Evolutionary conservation across 2,888 invertebrate genomes (phyloP).

Genomic region (Heliconius aoede): DNA sequence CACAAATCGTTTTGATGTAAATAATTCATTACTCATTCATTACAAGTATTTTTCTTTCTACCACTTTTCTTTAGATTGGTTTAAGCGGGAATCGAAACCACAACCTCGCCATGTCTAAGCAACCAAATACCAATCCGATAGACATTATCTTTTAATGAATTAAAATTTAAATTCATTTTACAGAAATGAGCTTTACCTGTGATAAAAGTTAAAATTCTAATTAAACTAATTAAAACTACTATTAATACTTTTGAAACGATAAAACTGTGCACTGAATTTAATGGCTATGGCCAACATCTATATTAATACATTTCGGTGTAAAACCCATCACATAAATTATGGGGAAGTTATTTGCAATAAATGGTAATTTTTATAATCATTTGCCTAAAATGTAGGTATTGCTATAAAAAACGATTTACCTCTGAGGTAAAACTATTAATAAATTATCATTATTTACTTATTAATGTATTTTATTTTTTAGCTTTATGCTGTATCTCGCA

Average conservation of each 20-base stretch:
- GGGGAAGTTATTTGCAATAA: slow-evolving; percentile 13
- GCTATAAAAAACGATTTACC: not conserved
- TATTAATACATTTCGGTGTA: slow-evolving; percentile 15
- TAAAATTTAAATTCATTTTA: not conserved
- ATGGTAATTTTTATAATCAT: not conserved
- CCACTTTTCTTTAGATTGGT: not conserved
- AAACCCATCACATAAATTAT: slow-evolving; percentile 19
- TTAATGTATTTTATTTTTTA: not conserved
- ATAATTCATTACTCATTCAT: too few species aligned
- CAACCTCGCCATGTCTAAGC: not conserved
- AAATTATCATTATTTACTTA: not conserved
- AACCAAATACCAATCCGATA: not conserved
- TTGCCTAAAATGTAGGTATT: slow-evolving; percentile 9
- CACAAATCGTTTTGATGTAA: too few species aligned
- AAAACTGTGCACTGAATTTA: slow-evolving; percentile 1
- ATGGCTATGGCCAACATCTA: slow-evolving; percentile 6
- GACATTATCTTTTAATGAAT: not conserved
- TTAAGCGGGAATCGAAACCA: not conserved
- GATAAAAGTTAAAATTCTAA: slow-evolving; percentile 9
- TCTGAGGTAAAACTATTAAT: not conserved
- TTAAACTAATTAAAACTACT: slow-evolving; percentile 18
- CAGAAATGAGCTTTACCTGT: not conserved
- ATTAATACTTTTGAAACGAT: slow-evolving; percentile 2
- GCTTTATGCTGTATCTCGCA: too few species aligned
- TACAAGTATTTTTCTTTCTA: too few species aligned